phyloP scores from a whole-genome alignment of 2,888 invertebrate genomes.

The Dorcus parallelipipedus region DNA sequence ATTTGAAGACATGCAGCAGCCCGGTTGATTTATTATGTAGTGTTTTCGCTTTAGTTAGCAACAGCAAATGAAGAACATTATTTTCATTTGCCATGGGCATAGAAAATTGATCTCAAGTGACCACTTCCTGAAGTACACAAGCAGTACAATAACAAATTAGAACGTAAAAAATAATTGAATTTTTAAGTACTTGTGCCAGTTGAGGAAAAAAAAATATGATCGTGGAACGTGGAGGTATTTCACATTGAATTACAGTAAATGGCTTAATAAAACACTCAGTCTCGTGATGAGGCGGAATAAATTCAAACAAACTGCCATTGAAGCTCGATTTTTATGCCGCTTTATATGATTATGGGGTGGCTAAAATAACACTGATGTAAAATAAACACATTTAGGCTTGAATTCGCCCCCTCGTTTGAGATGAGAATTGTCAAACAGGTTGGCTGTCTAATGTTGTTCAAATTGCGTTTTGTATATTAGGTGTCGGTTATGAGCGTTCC shows the following conservation, averaged over 20 bases:
- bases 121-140: slow-evolving; percentile 12
- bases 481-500: slow-evolving; percentile 29
- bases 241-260: too few species aligned
- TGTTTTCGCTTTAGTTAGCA: too few species aligned
- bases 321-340: neutral
- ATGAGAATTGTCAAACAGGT: slow-evolving; percentile 28
- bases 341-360: neutral
- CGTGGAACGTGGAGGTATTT: too few species aligned
- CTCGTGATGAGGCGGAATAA: too few species aligned
- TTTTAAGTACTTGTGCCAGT: neutral
- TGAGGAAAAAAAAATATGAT: too few species aligned
- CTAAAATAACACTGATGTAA: neutral
- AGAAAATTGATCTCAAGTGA: slow-evolving; percentile 1
- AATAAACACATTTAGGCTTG: slow-evolving; percentile 17
- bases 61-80: slow-evolving; percentile 2
- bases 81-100: neutral
- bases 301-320: neutral
- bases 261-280: too few species aligned
- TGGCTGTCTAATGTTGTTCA: slow-evolving; percentile 25
- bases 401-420: slow-evolving; percentile 16
- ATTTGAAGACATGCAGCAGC: too few species aligned
- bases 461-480: slow-evolving; percentile 33
- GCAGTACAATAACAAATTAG: neutral
- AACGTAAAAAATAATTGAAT: slow-evolving; percentile 12
- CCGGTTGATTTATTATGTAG: too few species aligned